phyloP scores from a whole-genome alignment of 2,888 invertebrate species.

The Allolobophora icterica region DNA sequence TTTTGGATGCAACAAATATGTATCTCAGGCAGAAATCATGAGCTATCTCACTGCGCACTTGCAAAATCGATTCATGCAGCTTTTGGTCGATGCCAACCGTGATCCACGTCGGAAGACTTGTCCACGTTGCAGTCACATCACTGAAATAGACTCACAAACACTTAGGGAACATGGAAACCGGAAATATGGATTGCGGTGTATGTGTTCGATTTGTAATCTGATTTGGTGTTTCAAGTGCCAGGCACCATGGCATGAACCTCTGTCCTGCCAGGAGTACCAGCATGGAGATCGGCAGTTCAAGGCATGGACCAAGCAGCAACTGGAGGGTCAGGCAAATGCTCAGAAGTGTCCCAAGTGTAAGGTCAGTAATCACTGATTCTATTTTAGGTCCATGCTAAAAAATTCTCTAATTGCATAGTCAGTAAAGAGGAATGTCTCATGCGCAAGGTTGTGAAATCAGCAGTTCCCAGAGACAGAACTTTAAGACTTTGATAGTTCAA shows the following conservation, averaged over 20 bases:
- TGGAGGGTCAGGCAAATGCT: constrained; percentile 65
- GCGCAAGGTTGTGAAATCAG: neutral
- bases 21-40: constrained; percentile 62
- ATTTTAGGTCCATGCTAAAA: neutral
- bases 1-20: constrained; percentile 53
- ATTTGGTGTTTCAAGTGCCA: constrained; percentile 66
- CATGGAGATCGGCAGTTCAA: constrained; percentile 64
- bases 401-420: neutral
- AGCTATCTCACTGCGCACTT: constrained; percentile 53
- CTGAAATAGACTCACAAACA: constrained; percentile 42
- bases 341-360: constrained; percentile 66
- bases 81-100: constrained; percentile 61
- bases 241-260: constrained; percentile 63
- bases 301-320: constrained; percentile 64
- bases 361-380: constrained; percentile 52
- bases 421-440: neutral
- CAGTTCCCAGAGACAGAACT: neutral
- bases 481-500: neutral
- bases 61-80: constrained; percentile 60
- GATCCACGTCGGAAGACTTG: constrained; percentile 64
- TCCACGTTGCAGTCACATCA: constrained; percentile 62
- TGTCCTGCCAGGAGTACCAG: constrained; percentile 61
- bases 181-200: constrained; percentile 48
- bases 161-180: constrained; percentile 29
- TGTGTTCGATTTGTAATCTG: constrained; percentile 61